Percentiles rank a stretch among this genome's conserved stretches.
These are phyloP conservation scores for Acronicta psi DNA, from an alignment of 2,888 invertebrate species.

Conservation along the genomic window DNA sequence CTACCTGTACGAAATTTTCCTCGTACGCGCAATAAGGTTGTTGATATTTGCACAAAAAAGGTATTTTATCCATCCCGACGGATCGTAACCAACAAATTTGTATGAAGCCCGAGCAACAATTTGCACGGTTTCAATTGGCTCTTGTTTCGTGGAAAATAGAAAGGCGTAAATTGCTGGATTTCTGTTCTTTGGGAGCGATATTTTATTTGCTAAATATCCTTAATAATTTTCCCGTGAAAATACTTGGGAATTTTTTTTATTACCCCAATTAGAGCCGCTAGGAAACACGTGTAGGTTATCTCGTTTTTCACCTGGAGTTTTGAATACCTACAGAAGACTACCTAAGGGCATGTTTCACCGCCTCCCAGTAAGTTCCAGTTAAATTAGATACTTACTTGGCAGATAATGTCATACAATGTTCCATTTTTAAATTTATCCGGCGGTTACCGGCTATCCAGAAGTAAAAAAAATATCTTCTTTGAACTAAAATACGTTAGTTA, in stretches of 20 bases:
- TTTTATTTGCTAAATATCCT: slow-evolving; percentile 23
- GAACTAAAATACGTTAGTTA: too few relatives aligned
- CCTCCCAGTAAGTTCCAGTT: too few relatives aligned
- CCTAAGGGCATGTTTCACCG: too few relatives aligned
- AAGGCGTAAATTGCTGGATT: slow-evolving; percentile 27
- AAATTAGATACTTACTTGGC: too few relatives aligned
- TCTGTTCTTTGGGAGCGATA: slow-evolving; percentile 14
- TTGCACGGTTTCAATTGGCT: slow-evolving; percentile 60
- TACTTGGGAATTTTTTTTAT: not conserved
- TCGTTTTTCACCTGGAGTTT: too few relatives aligned
- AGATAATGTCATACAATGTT: too few relatives aligned
- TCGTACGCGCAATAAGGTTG: slow-evolving; percentile 56
- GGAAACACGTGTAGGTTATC: not conserved
- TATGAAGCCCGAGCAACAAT: slow-evolving; percentile 56
- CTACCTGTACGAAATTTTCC: slow-evolving; percentile 60
- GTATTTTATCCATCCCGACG: slow-evolving; percentile 59
- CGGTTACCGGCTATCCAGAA: too few relatives aligned
- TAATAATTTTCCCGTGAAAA: not conserved
- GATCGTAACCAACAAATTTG: slow-evolving; percentile 58
- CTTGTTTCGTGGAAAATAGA: slow-evolving; percentile 47
- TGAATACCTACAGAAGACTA: too few relatives aligned
- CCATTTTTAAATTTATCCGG: too few relatives aligned
- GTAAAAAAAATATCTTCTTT: too few relatives aligned
- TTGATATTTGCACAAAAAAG: slow-evolving; percentile 66
- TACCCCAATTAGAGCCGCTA: slow-evolving; percentile 5